phyloP scores from a whole-genome alignment of 2,113 vertebrate species.

The Nasalis larvatus region DNA sequence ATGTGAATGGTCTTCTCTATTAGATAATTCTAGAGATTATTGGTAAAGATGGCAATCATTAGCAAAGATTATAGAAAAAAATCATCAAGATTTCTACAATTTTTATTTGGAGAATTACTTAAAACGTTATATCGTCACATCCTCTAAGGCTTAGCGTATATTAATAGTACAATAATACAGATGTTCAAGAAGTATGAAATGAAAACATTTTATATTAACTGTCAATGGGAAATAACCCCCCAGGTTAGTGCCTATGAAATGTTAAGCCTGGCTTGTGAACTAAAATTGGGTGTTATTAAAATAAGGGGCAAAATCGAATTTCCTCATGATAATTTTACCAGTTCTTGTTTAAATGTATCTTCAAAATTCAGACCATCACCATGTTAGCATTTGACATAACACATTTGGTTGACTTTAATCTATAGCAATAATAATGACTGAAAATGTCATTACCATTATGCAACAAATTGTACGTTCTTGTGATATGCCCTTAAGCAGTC shows the following conservation, averaged over 20 bases:
- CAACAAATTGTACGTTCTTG: slow-evolving; percentile 68
- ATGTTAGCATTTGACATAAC: slow-evolving; percentile 70
- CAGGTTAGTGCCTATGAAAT: slow-evolving; percentile 21
- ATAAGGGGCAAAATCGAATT: slow-evolving; percentile 16
- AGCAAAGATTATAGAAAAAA: slow-evolving; percentile 34
- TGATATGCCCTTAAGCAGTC: slow-evolving; percentile 80
- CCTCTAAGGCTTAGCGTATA: not conserved
- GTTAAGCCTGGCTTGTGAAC: not conserved
- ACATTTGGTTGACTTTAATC: slow-evolving; percentile 81
- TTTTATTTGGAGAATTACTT: slow-evolving; percentile 32
- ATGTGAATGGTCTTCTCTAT: not conserved
- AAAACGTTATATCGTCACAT: not conserved
- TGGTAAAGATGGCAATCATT: no score
- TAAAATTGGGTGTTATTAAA: slow-evolving; percentile 48
- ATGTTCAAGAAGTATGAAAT: slow-evolving; percentile 30
- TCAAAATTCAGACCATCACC: not conserved
- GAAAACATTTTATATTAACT: slow-evolving; percentile 61
- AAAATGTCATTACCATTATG: slow-evolving; percentile 83
- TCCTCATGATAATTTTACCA: slow-evolving; percentile 34
- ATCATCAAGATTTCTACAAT: not conserved
- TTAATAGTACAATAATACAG: not conserved
- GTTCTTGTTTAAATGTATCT: slow-evolving; percentile 40
- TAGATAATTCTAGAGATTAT: not conserved
- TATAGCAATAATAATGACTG: slow-evolving; percentile 74
- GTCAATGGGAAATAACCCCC: slow-evolving; percentile 40